phyloP scores from a whole-genome alignment of 2,888 invertebrate species.

The Antheraea assamensis region DNA sequence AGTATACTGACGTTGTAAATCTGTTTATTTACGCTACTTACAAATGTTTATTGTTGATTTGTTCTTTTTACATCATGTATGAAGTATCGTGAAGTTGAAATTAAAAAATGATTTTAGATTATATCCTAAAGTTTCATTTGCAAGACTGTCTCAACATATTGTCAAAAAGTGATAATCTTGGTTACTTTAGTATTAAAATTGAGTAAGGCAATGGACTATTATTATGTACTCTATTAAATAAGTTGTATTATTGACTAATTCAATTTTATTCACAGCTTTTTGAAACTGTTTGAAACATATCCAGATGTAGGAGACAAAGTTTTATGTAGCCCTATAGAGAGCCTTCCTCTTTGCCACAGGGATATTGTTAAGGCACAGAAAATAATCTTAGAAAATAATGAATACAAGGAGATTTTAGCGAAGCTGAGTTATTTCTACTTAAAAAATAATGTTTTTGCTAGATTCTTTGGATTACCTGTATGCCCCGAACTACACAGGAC shows the following conservation, averaged over 20 bases:
- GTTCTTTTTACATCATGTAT: neutral
- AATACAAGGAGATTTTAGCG: conserved; percentile 53
- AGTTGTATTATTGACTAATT: neutral
- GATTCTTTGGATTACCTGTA: conserved; percentile 85
- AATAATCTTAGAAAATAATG: conserved; percentile 69
- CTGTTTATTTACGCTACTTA: too few species aligned
- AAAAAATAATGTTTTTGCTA: conserved; percentile 86
- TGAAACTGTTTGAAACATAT: conserved; percentile 86
- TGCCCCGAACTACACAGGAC: conserved; percentile 86
- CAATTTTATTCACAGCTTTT: conserved; percentile 80
- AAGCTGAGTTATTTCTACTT: conserved; percentile 62
- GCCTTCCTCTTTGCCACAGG: conserved; percentile 84
- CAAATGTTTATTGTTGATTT: neutral
- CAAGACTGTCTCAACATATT: conserved; percentile 84
- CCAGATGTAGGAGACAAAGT: conserved; percentile 86
- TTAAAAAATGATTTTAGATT: conserved; percentile 72
- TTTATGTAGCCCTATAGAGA: conserved; percentile 83
- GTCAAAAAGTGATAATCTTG: conserved; percentile 79
- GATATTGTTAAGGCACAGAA: conserved; percentile 84
- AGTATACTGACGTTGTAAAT: too few species aligned
- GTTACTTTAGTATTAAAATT: conserved; percentile 85
- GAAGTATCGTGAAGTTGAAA: neutral
- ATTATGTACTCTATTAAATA: neutral
- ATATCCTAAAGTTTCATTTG: conserved; percentile 83
- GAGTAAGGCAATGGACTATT: conserved; percentile 80